Conservation (phyloP, 2,888 invertebrate genomes). For the Lycophotia porphyrea region DNA sequence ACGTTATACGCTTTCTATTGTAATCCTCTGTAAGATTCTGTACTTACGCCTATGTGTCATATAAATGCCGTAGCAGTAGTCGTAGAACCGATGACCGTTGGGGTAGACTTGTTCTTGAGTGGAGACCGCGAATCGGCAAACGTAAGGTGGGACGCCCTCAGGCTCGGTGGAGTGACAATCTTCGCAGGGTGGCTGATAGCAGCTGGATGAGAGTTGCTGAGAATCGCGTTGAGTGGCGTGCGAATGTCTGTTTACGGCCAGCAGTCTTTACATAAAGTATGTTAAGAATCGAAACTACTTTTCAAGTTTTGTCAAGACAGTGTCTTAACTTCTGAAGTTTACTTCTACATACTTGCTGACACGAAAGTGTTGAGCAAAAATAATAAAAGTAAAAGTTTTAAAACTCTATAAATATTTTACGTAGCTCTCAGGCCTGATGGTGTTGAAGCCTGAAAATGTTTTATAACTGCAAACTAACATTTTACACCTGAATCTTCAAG, state of each 20-base stretch:
- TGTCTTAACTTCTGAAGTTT: conserved; percentile 4
- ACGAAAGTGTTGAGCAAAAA: conserved; percentile 45
- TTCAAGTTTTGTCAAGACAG: conserved; percentile 6
- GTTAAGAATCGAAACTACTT: neutral
- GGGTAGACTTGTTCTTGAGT: no score
- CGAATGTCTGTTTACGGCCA: neutral
- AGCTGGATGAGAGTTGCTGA: no score
- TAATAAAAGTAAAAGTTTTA: conserved; percentile 49
- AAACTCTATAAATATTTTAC: conserved; percentile 53
- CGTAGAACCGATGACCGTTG: no score
- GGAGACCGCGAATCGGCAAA: no score
- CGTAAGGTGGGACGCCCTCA: no score
- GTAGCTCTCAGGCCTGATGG: conserved; percentile 38
- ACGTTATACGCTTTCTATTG: neutral
- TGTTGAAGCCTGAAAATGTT: conserved; percentile 44
- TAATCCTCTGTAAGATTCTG: neutral
- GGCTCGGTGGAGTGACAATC: no score
- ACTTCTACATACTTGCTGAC: conserved; percentile 6
- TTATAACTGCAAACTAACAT: conserved; percentile 41
- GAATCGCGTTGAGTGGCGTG: no score
- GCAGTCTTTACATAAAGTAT: neutral
- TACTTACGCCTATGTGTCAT: neutral
- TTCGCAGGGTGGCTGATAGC: no score
- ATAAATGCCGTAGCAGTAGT: no score
- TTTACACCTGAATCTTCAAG: conserved; percentile 33